Percentiles rank a stretch among this genome's conserved stretches.
Conservation (phyloP, 2,113 vertebrate species). For the Heterotilapia buettikoferi region DNA sequence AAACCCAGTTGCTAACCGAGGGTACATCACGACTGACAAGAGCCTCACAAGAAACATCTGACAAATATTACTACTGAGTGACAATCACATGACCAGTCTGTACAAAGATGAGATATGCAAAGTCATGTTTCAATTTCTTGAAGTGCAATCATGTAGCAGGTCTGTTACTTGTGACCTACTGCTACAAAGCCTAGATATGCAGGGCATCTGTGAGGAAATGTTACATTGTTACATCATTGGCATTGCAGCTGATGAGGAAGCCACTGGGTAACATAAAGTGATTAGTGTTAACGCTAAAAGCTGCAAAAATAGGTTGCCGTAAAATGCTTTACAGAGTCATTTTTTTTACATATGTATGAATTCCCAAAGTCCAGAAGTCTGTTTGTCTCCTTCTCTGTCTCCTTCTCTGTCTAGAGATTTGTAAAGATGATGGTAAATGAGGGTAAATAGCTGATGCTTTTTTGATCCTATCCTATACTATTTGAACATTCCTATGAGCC, state of each 20-base stretch:
- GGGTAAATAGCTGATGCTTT: background rate
- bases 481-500: background rate
- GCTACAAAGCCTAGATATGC: background rate
- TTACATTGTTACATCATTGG: background rate
- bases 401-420: background rate
- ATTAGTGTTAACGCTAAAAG: background rate
- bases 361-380: background rate
- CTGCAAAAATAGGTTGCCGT: background rate
- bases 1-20: background rate
- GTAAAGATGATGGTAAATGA: background rate
- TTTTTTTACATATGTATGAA: background rate
- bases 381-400: background rate
- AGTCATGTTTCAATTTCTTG: background rate
- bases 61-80: background rate
- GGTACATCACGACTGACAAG: background rate
- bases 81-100: background rate
- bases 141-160: background rate
- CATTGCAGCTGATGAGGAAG: background rate
- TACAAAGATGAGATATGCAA: background rate
- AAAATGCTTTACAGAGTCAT: background rate
- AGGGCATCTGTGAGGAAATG: background rate
- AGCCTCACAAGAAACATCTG: background rate
- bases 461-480: background rate
- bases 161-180: background rate
- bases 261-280: background rate